Evolutionary conservation across 1,140 invertebrate genomes (phyloP), one percentile per base, ranked within the genome.

Genomic region (Teleogryllus occipitalis): DNA sequence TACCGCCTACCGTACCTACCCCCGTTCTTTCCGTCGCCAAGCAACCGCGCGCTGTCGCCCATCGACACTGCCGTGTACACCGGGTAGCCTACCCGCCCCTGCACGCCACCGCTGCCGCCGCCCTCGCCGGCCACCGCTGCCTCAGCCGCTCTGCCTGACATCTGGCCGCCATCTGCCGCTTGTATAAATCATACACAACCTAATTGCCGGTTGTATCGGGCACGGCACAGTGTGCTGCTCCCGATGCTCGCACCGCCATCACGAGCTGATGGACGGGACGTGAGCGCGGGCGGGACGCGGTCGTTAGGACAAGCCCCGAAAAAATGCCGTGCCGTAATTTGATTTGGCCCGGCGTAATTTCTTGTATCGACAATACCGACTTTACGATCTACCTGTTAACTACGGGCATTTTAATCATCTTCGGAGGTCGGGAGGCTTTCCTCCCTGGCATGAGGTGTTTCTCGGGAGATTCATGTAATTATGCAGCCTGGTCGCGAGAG

Each of bases 161-260:
- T 65, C 54, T 65, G 54, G 54, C 10, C 54, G 54, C 54, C 54
- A 65, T 65, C 54, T 65, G 54, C 54, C 54, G 54, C 54, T 65
- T 65, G 54, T 65, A 65, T 65, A 65, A 65, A 65, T 65, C 54
- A 65, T 65, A 65, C 54, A 65, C 54, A 65, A 65, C 54, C 54
- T 65, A 65, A 65, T 65, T 65, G 54, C 54, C 54, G 54, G 54
- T 65, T 65, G 54, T 65, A 65, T 65, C 54, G 54, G 54, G 54
- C 18, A 65, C 54, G 54, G 54, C 54, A 18, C 54, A 18, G 54
- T 18, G 54, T 18, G 54, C 54, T 10, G 54, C 54, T 65, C 54
- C 54, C 54, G 54, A 65, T 65, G 54, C 54, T 65, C 54, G 54
- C 54, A 3, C 18, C 54, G 54, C 27, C 27, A 39, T 39, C 27